Conservation (phyloP, 1,140 invertebrate species). For the Stegodyphus mimosarum region DNA sequence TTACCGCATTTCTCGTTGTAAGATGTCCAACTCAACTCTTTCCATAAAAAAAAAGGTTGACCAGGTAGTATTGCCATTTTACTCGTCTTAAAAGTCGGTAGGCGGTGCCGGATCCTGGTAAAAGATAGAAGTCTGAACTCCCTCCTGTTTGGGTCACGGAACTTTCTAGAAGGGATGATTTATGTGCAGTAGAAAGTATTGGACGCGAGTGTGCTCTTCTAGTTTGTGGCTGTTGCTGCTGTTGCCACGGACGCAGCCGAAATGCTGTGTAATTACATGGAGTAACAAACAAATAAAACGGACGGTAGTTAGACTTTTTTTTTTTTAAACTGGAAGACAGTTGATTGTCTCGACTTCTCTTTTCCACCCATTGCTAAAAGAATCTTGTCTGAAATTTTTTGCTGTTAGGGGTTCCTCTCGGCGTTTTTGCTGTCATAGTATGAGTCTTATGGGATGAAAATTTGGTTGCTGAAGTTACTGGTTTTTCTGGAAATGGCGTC, state of each 20-base stretch:
- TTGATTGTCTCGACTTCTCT: constrained; percentile 1
- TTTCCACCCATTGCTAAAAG: neutral
- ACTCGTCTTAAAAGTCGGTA: neutral
- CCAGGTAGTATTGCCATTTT: too few relatives aligned
- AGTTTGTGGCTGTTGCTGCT: neutral
- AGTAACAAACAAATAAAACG: constrained; percentile 15
- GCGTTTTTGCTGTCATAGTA: too few relatives aligned
- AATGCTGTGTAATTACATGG: constrained; percentile 4
- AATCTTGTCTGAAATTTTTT: constrained; percentile 8
- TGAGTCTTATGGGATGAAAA: too few relatives aligned
- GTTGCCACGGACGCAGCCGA: neutral
- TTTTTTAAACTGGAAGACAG: neutral
- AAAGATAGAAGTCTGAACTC: neutral
- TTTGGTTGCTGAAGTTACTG: neutral
- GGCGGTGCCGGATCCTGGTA: constrained; percentile 31
- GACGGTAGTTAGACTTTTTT: constrained; percentile 8
- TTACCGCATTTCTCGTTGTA: too few relatives aligned
- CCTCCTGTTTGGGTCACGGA: constrained; percentile 2
- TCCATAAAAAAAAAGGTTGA: too few relatives aligned
- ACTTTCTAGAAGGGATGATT: constrained; percentile 21
- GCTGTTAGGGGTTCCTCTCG: neutral
- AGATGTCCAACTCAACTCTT: too few relatives aligned
- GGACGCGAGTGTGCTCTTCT: neutral
- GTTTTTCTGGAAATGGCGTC: neutral
- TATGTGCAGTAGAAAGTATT: neutral